Evolutionary conservation across 2,888 invertebrate genomes (phyloP).

Genomic region (Amiota mariae): DNA sequence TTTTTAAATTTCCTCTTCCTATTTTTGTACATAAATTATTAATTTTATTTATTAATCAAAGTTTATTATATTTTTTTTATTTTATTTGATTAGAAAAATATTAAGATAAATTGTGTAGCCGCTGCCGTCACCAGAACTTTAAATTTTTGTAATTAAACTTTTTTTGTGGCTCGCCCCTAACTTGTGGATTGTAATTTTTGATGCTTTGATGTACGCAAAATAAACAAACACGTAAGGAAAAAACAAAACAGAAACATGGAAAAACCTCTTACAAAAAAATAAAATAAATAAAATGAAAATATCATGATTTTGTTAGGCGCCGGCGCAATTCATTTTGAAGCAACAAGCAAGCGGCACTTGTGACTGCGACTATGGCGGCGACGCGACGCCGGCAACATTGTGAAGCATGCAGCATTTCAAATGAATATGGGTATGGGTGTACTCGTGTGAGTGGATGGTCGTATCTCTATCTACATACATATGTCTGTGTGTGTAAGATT

Average conservation of each 20-base stretch:
- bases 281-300: not conserved
- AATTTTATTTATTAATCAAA: too few relatives aligned
- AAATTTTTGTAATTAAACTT: too few relatives aligned
- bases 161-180: not conserved
- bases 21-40: too few relatives aligned
- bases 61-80: too few relatives aligned
- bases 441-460: too few relatives aligned
- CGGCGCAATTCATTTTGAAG: not conserved
- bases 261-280: not conserved
- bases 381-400: constrained; percentile 6
- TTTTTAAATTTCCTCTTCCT: too few relatives aligned
- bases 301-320: constrained; percentile 2
- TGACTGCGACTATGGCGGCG: not conserved
- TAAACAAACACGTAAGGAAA: constrained; percentile 7
- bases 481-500: too few relatives aligned
- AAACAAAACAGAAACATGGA: not conserved
- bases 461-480: too few relatives aligned
- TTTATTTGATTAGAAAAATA: too few relatives aligned
- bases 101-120: too few relatives aligned
- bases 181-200: constrained; percentile 10
- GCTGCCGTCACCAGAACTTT: too few relatives aligned
- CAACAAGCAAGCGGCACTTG: constrained; percentile 16
- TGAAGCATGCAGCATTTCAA: not conserved
- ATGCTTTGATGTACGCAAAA: constrained; percentile 5
- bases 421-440: too few relatives aligned